Percentiles rank a stretch among this genome's conserved stretches.
Conservation (phyloP, 2,888 invertebrate genomes). For the Melanargia galathea region DNA sequence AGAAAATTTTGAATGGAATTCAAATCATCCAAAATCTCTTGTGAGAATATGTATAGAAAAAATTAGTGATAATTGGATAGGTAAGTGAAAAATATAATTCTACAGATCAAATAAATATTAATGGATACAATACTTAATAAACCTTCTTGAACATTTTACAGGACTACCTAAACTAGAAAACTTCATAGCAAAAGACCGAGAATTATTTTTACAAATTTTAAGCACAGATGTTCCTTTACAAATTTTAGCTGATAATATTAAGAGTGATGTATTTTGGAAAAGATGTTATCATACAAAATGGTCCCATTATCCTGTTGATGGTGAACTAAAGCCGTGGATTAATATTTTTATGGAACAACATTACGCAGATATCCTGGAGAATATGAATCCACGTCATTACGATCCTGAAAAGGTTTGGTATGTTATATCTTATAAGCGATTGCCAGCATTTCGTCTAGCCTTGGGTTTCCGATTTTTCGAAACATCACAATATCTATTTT, state of each 20-base stretch:
- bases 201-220: slow-evolving; percentile 69
- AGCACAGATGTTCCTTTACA: slow-evolving; percentile 67
- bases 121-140: background rate
- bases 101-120: background rate
- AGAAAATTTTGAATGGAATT: slow-evolving; percentile 80
- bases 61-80: slow-evolving; percentile 73
- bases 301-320: slow-evolving; percentile 55
- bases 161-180: slow-evolving; percentile 64
- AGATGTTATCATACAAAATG: slow-evolving; percentile 68
- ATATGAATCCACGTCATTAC: slow-evolving; percentile 72
- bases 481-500: no score
- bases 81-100: slow-evolving; percentile 45
- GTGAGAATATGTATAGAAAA: slow-evolving; percentile 72
- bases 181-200: slow-evolving; percentile 68
- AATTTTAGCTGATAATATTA: slow-evolving; percentile 72
- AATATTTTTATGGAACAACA: slow-evolving; percentile 73
- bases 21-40: slow-evolving; percentile 71
- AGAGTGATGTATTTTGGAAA: slow-evolving; percentile 77
- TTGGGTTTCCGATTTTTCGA: no score
- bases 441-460: no score
- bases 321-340: slow-evolving; percentile 65
- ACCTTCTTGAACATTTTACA: slow-evolving; percentile 39
- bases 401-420: slow-evolving; percentile 73
- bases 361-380: slow-evolving; percentile 73
- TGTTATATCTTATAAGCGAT: slow-evolving; percentile 11